phyloP scores from a whole-genome alignment of 2,888 invertebrate species.

The Therioaphis trifolii region DNA sequence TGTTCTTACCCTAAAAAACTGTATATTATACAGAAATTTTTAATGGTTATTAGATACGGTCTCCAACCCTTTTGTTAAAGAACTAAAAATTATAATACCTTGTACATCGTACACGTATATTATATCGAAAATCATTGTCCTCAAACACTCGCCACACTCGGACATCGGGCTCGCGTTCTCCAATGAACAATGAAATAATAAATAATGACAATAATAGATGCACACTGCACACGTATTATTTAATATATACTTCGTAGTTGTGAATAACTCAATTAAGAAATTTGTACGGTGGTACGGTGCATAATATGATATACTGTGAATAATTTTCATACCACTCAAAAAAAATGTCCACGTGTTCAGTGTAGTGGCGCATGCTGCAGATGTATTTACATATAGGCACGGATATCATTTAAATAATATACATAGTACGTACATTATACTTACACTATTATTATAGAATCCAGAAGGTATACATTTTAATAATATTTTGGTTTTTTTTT shows the following conservation, averaged over 20 bases:
- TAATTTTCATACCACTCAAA: slow-evolving; percentile 19
- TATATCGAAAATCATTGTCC: slow-evolving; percentile 39
- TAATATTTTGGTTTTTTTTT: no score
- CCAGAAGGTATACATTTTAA: background rate
- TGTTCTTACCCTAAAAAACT: slow-evolving; percentile 33
- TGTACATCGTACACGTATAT: background rate
- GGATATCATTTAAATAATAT: background rate
- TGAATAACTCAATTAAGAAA: slow-evolving; percentile 59
- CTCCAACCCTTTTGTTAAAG: slow-evolving; percentile 48
- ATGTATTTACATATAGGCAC: slow-evolving; percentile 7
- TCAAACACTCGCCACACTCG: slow-evolving; percentile 15
- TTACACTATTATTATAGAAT: background rate
- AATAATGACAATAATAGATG: background rate
- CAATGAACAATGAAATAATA: background rate
- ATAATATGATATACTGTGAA: slow-evolving; percentile 1
- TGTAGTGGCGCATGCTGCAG: background rate
- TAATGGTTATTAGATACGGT: slow-evolving; percentile 57
- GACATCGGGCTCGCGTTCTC: slow-evolving; percentile 56
- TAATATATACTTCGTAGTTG: slow-evolving; percentile 6
- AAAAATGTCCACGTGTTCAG: slow-evolving; percentile 29
- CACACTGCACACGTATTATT: background rate
- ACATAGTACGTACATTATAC: background rate
- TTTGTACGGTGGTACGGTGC: background rate
- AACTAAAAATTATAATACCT: background rate
- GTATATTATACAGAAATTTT: slow-evolving; percentile 26